These are phyloP conservation scores for Oscheius sp. DNA, from an alignment of 2,888 invertebrate species.

Conservation along the genomic window DNA sequence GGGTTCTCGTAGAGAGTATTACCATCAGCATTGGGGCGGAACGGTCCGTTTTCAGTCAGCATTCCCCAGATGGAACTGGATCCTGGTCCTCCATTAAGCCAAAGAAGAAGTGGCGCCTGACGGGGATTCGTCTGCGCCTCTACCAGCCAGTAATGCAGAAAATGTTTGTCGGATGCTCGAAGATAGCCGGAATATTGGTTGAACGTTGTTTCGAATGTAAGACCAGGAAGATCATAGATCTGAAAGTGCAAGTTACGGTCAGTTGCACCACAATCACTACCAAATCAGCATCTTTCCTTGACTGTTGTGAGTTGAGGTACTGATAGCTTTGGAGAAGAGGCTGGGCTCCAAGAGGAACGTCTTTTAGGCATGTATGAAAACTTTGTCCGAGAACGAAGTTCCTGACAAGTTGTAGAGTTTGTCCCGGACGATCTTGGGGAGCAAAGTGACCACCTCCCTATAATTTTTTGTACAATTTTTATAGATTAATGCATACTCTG, in stretches of 20 bases:
- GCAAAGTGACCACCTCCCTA: conserved; percentile 55
- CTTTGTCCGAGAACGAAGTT: conserved; percentile 44
- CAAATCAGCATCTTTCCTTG: conserved; percentile 44
- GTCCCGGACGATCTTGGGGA: conserved; percentile 47
- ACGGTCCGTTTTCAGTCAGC: conserved; percentile 75
- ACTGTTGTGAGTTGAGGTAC: not conserved
- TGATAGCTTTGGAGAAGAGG: conserved; percentile 44
- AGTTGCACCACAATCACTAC: conserved; percentile 15
- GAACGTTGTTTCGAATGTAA: conserved; percentile 54
- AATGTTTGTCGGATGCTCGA: conserved; percentile 49
- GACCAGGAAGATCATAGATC: conserved; percentile 51
- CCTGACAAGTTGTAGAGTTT: conserved; percentile 47
- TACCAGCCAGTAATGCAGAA: conserved; percentile 53
- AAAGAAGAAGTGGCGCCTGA: conserved; percentile 50
- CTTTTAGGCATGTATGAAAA: conserved; percentile 48
- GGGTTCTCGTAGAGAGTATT: conserved; percentile 59
- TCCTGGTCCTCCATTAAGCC: conserved; percentile 65
- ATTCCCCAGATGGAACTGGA: conserved; percentile 68
- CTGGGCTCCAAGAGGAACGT: conserved; percentile 46
- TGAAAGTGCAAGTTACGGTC: conserved; percentile 9
- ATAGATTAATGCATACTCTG: conserved; percentile 31
- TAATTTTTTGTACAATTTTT: conserved; percentile 28
- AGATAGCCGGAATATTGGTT: conserved; percentile 60
- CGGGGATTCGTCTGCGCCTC: conserved; percentile 49
- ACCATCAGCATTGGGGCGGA: conserved; percentile 61